Conservation (phyloP, 2,113 vertebrate species). For the Cromileptes altivelis region DNA sequence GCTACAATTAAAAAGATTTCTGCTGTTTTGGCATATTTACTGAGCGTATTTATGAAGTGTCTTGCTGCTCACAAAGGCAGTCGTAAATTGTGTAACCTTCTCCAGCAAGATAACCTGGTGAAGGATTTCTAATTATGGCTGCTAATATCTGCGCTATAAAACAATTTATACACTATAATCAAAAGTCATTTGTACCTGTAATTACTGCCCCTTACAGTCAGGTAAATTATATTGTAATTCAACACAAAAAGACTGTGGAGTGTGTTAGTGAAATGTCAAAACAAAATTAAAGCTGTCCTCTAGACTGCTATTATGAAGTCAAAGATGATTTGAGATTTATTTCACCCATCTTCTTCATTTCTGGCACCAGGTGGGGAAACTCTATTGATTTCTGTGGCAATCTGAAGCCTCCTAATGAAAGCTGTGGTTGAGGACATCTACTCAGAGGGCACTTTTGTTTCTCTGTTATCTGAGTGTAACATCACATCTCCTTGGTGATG, state of each 20-base stretch:
- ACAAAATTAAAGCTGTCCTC: background rate
- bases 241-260: background rate
- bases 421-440: background rate
- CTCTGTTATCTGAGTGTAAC: background rate
- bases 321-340: background rate
- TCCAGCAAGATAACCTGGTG: background rate
- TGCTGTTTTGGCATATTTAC: background rate
- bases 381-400: background rate
- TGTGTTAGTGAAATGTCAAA: conserved; percentile 13
- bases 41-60: background rate
- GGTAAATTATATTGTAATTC: conserved; percentile 15
- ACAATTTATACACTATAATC: background rate
- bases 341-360: background rate
- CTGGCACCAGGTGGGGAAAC: background rate
- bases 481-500: background rate
- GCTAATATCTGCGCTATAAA: background rate
- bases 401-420: background rate
- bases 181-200: background rate
- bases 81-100: background rate
- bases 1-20: background rate
- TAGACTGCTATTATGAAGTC: background rate
- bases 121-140: conserved; percentile 16
- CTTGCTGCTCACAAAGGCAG: conserved; percentile 1
- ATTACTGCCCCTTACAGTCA: conserved; percentile 13
- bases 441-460: background rate